phyloP scores from a whole-genome alignment of 2,113 vertebrate species.

The Corydoras maculifer region DNA sequence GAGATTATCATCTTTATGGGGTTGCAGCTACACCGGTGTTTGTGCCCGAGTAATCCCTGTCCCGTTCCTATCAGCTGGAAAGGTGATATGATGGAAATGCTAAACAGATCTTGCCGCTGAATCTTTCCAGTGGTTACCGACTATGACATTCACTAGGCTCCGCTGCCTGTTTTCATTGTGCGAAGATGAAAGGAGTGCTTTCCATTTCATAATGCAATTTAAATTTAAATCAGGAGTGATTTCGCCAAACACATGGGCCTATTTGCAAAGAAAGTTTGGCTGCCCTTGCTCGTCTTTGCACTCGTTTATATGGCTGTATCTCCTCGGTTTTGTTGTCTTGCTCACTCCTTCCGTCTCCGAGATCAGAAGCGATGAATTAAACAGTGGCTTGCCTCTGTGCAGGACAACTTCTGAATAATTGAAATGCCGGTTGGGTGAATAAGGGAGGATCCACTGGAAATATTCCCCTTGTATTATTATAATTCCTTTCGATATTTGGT shows the following conservation, averaged over 20 bases:
- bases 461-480: constrained; percentile 2
- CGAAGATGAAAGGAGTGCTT: constrained; percentile 35
- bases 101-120: constrained; percentile 18
- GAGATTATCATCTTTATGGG: constrained; percentile 10
- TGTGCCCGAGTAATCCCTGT: constrained; percentile 14
- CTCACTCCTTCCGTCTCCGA: constrained; percentile 27
- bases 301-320: constrained; percentile 24
- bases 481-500: constrained; percentile 3
- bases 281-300: constrained; percentile 39
- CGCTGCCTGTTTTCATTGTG: constrained; percentile 27
- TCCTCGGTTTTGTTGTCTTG: constrained; percentile 26
- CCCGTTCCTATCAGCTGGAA: constrained; percentile 23
- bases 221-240: constrained; percentile 42
- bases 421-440: constrained; percentile 26
- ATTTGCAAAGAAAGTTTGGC: constrained; percentile 29
- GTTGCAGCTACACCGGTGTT: background rate
- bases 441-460: constrained; percentile 21
- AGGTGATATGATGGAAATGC: constrained; percentile 41
- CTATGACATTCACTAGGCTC: constrained; percentile 31
- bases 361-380: constrained; percentile 41
- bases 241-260: constrained; percentile 19
- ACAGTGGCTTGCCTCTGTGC: constrained; percentile 30
- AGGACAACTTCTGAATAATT: constrained; percentile 38
- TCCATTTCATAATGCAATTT: constrained; percentile 42
- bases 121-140: constrained; percentile 29